Base-by-base conservation (phyloP, 1,140 invertebrate genomes). In the Nasonia vitripennis region DNA sequence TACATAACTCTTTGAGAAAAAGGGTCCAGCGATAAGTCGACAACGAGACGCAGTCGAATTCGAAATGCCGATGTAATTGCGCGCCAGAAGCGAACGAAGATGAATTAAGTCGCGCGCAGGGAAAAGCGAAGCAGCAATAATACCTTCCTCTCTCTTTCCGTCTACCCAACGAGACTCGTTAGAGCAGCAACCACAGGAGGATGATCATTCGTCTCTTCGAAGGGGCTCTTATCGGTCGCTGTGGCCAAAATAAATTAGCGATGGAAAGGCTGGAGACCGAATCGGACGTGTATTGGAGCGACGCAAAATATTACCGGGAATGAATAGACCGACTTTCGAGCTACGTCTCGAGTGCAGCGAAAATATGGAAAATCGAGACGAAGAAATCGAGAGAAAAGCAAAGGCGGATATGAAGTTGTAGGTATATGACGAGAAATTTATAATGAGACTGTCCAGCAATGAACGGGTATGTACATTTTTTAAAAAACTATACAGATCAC, bases 261-360 rank as follows among this genome's bases (percentile, higher is more conserved):
- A 34, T 71, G 68, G 68, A 71, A 45, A 62, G 55, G 23, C 67
- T 17, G 34, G 5, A n/a, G 31, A 55, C 74, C 31, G 70, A 81
- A 20, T 74, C 34, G 31, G 45, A 75, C n/a, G 6, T 82, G 55
- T 20, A 75, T 68, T 48, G 12, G 34, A 83, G 12, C 27, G 23
- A 27, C 68, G 68, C 68, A 34, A 71, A 31, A 77, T 77, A 75
- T 83, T 83, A 75, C 17, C 34, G 14, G 10, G 20, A 45, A 77
- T 77, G 37, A 78, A 68, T 77, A 20, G 17, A 83, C 27, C 78
- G 84, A 85, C 77, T 85, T 81, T 87, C 82, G 27, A 55, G 51
- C 23, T 87, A 55, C 17, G 20, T 7, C 55, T n/a, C 86, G n/a
- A 62, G 23, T 37, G 20, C 23, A 34, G 55, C 14, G 41, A 34